Evolutionary conservation across 37 sponge, comb jelly and placozoan genomes (phyloP), one percentile per base, ranked within the genome.

Genomic region (Theonella swinhoei): DNA sequence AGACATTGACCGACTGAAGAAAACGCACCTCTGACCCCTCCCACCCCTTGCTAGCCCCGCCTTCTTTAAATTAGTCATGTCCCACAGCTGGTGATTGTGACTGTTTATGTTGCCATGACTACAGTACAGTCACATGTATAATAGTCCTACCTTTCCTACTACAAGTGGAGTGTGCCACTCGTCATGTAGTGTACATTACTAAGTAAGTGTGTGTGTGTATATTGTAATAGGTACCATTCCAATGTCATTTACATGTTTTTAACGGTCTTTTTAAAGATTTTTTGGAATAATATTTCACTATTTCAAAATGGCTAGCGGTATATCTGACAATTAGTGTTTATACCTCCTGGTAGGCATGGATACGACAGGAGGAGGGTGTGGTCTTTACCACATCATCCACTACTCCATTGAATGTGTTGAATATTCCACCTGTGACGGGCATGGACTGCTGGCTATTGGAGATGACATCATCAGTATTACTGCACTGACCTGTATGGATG

Each of bases 1-100:
- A 14, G 94, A 93, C 60, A 76, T 93, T 61, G 94, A 89, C 39
- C 74, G 94, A 28, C 83, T 93, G 84, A 88, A 89, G 39, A 89
- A 93, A 70, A n/a, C 70, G 31, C 60, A 63, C 5, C 79, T 35
- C 36, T 29, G 54, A 17, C 54, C 54, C 14, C 54, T 47, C 54
- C 11, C 54, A 14, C 14, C 54, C 14, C 54, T 36, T 39, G 35
- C 4, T 71, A 71, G 39, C 35, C 54, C 14, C n/a, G n/a, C n/a
- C n/a, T n/a, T n/a, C n/a, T n/a, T n/a, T n/a, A n/a, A n/a, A n/a
- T n/a, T n/a, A n/a, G 54, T 17, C 54, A 47, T n/a, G n/a, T n/a
- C n/a, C n/a, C 54, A 47, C 54, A 47, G 14, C 54, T 17, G 11
- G 14, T 17, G 11, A 47, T 14, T 17, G 54, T 17, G 54, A 17